Conservation (phyloP, 2,888 invertebrate genomes). For the Sminthurides aquaticus region DNA sequence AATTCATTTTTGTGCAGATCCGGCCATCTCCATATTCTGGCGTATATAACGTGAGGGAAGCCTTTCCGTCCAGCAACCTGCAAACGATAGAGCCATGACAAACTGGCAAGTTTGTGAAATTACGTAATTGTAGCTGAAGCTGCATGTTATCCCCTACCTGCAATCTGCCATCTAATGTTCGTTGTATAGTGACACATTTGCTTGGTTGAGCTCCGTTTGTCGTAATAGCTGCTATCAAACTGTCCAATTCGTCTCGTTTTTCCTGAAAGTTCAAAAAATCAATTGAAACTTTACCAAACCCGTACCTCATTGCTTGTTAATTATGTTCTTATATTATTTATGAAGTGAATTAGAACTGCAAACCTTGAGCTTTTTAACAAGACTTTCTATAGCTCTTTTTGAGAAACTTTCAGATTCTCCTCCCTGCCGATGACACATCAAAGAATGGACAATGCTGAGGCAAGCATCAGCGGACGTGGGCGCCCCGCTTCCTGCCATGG, state of each 20-base stretch:
- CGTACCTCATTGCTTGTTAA: no score
- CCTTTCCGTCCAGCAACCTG: conserved; percentile 97
- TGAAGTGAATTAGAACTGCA: not conserved
- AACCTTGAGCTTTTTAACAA: conserved; percentile 93
- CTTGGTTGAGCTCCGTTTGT: conserved; percentile 97
- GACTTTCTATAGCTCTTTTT: conserved; percentile 94
- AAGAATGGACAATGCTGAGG: conserved; percentile 93
- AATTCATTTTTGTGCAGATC: conserved; percentile 98
- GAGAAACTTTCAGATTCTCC: conserved; percentile 98
- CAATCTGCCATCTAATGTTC: conserved; percentile 92
- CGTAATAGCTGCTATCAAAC: conserved; percentile 95
- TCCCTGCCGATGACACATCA: conserved; percentile 98
- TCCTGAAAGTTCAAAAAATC: conserved; percentile 53
- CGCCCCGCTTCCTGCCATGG: conserved; percentile 19
- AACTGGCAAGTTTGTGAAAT: not conserved
- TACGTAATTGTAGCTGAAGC: not conserved
- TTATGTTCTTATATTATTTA: not conserved
- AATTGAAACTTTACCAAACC: no score
- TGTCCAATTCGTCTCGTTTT: conserved; percentile 95
- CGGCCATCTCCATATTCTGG: conserved; percentile 98
- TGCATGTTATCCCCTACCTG: conserved; percentile 63
- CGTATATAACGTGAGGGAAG: conserved; percentile 98
- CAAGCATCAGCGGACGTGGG: conserved; percentile 67
- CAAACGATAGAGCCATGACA: conserved; percentile 23
- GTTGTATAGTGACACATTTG: conserved; percentile 97